Conservation (phyloP, 2,797 vertebrate genomes). For the Coregonus sp. region DNA sequence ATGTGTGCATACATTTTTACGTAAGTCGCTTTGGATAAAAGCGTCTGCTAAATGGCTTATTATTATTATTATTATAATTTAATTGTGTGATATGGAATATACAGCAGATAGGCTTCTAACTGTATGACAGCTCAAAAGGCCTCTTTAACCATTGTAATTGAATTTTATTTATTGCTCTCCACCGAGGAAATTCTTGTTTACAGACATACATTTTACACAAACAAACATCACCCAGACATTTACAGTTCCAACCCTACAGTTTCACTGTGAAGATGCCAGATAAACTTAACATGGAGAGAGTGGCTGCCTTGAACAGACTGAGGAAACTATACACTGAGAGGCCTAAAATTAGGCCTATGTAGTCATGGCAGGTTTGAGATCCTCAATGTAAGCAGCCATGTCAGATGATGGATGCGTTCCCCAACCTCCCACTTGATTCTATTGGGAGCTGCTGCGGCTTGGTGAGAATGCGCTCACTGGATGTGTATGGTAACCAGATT, state of each 20-base stretch:
- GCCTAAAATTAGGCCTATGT: neutral
- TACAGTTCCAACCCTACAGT: neutral
- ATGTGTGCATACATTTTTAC: no score
- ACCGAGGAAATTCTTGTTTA: neutral
- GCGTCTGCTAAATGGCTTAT: no score
- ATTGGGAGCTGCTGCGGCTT: neutral
- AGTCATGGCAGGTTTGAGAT: conserved; percentile 11
- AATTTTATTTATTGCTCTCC: neutral
- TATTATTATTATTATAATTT: no score
- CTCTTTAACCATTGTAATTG: neutral
- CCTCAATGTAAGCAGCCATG: conserved; percentile 15
- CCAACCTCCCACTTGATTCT: neutral
- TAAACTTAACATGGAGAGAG: neutral
- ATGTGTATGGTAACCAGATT: conserved; percentile 6
- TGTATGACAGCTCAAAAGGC: neutral
- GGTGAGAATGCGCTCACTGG: neutral
- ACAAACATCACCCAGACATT: neutral
- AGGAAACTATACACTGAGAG: neutral
- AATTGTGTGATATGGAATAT: neutral
- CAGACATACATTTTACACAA: neutral
- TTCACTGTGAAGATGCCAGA: neutral
- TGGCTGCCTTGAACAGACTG: neutral
- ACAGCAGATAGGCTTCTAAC: neutral
- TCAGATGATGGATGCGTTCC: conserved; percentile 13
- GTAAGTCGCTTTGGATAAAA: no score